Percentiles rank a stretch among this genome's conserved stretches.
These are phyloP conservation scores for Macrotrachela quadricornifera DNA, from an alignment of 1,140 invertebrate genomes.

Conservation along the genomic window DNA sequence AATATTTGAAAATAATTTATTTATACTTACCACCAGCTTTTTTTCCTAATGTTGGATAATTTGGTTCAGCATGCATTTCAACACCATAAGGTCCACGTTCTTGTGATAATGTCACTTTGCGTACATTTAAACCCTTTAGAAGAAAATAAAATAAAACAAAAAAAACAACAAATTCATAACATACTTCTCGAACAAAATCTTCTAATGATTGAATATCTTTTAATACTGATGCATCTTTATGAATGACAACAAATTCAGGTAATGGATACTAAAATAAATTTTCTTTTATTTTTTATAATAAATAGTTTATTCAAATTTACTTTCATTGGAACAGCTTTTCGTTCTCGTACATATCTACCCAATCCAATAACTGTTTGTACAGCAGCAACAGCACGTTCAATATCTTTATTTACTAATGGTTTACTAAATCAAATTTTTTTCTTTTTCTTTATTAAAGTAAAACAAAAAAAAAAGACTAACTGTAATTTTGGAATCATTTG, in stretches of 20 bases:
- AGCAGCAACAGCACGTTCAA: constrained; percentile 63
- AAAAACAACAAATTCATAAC: constrained; percentile 34
- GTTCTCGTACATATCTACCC: constrained; percentile 68
- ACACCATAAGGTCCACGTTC: constrained; percentile 86
- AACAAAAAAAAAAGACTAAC: constrained; percentile 15
- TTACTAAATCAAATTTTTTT: constrained; percentile 21
- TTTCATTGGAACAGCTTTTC: constrained; percentile 77
- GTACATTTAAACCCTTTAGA: constrained; percentile 62
- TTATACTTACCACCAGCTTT: too few relatives aligned
- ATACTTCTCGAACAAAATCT: constrained; percentile 44
- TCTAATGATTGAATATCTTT: constrained; percentile 58
- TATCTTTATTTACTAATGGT: constrained; percentile 55
- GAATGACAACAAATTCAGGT: constrained; percentile 78
- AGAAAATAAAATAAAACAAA: background rate
- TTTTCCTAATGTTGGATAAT: constrained; percentile 65
- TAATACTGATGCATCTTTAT: constrained; percentile 54
- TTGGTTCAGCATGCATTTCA: constrained; percentile 69
- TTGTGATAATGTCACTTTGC: constrained; percentile 57
- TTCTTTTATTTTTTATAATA: background rate
- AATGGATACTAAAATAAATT: constrained; percentile 51
- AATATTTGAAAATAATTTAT: too few relatives aligned
- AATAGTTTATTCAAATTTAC: constrained; percentile 15
- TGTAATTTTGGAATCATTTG: constrained; percentile 57
- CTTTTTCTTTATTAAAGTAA: background rate
- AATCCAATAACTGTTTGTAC: constrained; percentile 92